These are phyloP conservation scores for Caenorhabditis sulstoni DNA, from an alignment of 2,888 invertebrate species.

Conservation along the genomic window DNA sequence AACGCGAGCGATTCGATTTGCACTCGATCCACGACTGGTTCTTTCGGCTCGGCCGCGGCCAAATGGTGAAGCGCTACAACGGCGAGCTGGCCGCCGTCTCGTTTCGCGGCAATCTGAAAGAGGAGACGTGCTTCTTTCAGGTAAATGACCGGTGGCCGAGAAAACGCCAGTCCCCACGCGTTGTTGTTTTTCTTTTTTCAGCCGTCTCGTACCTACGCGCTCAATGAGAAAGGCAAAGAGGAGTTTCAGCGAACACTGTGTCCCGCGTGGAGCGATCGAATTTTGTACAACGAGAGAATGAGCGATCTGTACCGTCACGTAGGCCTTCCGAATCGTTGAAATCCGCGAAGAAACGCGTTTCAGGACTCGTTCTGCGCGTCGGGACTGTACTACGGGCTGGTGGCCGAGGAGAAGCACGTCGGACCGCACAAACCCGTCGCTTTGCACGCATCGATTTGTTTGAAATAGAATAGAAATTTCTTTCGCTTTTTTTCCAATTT, in stretches of 20 bases:
- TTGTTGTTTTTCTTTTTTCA: no score
- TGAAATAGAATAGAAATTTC: slow-evolving; percentile 62
- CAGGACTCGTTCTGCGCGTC: slow-evolving; percentile 75
- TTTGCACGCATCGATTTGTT: slow-evolving; percentile 71
- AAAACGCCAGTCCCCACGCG: no score
- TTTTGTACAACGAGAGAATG: slow-evolving; percentile 70
- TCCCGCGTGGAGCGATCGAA: slow-evolving; percentile 72
- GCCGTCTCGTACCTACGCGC: slow-evolving; percentile 71
- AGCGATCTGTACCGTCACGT: slow-evolving; percentile 73
- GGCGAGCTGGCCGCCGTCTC: slow-evolving; percentile 68
- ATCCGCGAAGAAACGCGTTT: slow-evolving; percentile 21
- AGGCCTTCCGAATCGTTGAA: slow-evolving; percentile 42
- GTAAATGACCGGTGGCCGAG: no score
- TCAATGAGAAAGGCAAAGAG: slow-evolving; percentile 67
- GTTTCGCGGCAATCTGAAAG: slow-evolving; percentile 67
- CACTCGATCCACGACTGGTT: slow-evolving; percentile 75
- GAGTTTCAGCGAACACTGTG: slow-evolving; percentile 70
- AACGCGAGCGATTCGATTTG: slow-evolving; percentile 70
- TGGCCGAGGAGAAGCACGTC: slow-evolving; percentile 67
- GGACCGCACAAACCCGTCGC: slow-evolving; percentile 73
- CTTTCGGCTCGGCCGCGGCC: slow-evolving; percentile 72
- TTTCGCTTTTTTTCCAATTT: not conserved
- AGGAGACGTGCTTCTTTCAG: slow-evolving; percentile 73
- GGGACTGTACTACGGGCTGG: slow-evolving; percentile 74
- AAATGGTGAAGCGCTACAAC: slow-evolving; percentile 73